phyloP scores from a whole-genome alignment of 2,888 invertebrate genomes.

The Apodemia mormo region DNA sequence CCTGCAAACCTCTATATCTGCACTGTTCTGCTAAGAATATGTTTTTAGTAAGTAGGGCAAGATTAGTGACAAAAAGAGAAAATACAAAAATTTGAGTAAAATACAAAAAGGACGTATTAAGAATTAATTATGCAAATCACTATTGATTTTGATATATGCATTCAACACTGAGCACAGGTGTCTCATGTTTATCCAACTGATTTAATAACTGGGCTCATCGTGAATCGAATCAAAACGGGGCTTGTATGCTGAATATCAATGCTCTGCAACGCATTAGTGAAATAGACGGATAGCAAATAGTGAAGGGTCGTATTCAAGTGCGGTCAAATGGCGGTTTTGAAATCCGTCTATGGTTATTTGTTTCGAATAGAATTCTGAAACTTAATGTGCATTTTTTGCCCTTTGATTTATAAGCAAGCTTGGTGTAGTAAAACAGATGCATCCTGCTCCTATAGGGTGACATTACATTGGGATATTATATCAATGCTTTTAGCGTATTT shows the following conservation, averaged over 20 bases:
- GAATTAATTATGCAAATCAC: conserved; percentile 49
- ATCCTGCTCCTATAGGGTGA: not conserved
- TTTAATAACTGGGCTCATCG: conserved; percentile 74
- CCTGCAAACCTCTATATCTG: too few relatives aligned
- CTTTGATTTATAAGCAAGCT: conserved; percentile 1
- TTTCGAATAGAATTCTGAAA: not conserved
- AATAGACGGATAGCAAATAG: conserved; percentile 66
- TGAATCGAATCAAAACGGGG: conserved; percentile 54
- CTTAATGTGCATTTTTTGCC: not conserved
- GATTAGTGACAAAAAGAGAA: too few relatives aligned
- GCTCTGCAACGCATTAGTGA: conserved; percentile 65
- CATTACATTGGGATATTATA: too few relatives aligned
- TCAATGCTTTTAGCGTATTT: too few relatives aligned
- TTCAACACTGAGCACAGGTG: conserved; percentile 60
- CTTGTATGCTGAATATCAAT: conserved; percentile 67
- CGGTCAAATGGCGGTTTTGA: conserved; percentile 31
- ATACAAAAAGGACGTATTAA: not conserved
- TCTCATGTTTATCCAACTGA: conserved; percentile 68
- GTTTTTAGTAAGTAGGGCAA: too few relatives aligned
- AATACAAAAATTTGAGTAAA: too few relatives aligned
- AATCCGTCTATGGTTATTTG: conserved; percentile 8
- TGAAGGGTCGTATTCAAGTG: conserved; percentile 48
- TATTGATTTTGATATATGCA: conserved; percentile 41
- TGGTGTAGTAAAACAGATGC: not conserved
- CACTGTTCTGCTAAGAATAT: too few relatives aligned